phyloP scores from a whole-genome alignment of 2,113 vertebrate species.

The Tylochromis polylepis region DNA sequence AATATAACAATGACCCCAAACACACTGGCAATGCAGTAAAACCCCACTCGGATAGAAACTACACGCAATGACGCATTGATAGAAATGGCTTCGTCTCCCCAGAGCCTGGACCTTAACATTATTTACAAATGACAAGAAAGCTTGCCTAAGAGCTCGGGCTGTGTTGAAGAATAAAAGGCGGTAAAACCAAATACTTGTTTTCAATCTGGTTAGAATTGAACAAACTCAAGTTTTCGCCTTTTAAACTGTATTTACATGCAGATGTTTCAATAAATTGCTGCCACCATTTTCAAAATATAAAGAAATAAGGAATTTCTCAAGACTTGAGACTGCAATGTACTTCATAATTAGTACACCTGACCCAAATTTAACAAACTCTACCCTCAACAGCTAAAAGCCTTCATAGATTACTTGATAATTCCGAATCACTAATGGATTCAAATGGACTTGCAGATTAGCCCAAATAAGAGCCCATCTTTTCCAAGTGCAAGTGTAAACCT shows the following conservation, averaged over 20 bases:
- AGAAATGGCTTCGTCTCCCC: too few species aligned
- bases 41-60: neutral
- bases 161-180: neutral
- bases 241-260: neutral
- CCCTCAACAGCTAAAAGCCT: neutral
- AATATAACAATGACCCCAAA: neutral
- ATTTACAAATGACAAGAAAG: neutral
- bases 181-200: neutral
- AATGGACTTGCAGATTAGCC: neutral
- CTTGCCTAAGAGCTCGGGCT: neutral
- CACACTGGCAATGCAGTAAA: neutral
- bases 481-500: neutral
- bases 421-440: neutral
- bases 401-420: neutral
- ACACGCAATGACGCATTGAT: neutral
- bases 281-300: neutral
- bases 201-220: neutral
- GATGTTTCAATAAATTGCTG: neutral
- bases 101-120: neutral
- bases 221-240: neutral
- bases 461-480: neutral
- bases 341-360: neutral
- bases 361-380: neutral
- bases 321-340: neutral
- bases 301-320: neutral